These are phyloP conservation scores for Piscicola geometra DNA, from an alignment of 2,888 invertebrate genomes.

Conservation along the genomic window DNA sequence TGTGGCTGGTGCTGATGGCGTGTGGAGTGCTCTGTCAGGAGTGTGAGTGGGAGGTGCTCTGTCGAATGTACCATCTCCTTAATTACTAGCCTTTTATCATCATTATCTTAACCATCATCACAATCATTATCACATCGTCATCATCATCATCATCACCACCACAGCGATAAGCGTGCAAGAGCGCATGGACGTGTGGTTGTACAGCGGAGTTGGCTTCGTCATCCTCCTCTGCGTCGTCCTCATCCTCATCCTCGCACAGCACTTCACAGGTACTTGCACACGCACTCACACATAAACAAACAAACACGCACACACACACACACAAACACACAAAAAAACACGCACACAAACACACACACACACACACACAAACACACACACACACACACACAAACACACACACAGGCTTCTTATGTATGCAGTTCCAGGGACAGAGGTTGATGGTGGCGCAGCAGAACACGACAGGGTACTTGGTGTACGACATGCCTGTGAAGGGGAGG, in stretches of 20 bases:
- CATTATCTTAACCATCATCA: background rate
- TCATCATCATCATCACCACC: background rate
- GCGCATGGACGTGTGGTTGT: constrained; percentile 31
- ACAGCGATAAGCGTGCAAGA: constrained; percentile 28
- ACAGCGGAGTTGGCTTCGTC: constrained; percentile 28
- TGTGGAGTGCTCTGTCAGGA: no score
- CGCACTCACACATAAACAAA: background rate
- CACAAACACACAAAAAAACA: no score
- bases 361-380: background rate
- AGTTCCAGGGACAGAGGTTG: background rate
- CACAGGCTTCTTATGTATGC: background rate
- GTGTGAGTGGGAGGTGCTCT: no score
- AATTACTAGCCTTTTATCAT: background rate
- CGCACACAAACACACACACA: no score
- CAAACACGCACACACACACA: no score
- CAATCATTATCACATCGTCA: constrained; percentile 7
- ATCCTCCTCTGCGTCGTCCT: constrained; percentile 13
- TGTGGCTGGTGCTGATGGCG: no score
- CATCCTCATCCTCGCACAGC: constrained; percentile 16
- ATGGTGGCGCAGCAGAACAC: background rate
- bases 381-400: background rate
- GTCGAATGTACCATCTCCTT: no score
- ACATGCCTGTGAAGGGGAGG: constrained; percentile 10
- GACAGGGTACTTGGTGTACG: constrained; percentile 4
- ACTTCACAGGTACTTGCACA: background rate